Evolutionary conservation across 2,113 vertebrate genomes (phyloP).

Genomic region (Labeo catla): DNA sequence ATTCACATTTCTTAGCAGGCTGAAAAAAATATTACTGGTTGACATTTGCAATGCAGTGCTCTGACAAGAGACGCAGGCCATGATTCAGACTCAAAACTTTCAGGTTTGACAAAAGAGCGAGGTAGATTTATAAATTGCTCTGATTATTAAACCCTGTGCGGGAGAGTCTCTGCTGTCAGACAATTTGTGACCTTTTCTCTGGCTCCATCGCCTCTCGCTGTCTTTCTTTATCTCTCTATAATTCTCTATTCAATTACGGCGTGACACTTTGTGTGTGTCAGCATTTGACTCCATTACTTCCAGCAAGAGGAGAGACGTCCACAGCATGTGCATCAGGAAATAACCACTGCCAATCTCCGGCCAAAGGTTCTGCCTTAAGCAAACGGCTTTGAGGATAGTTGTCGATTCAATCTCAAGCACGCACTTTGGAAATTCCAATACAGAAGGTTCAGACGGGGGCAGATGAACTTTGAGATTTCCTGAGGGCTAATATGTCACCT

Average conservation of each 20-base stretch:
- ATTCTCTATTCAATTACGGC: slow-evolving; percentile 36
- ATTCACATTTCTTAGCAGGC: not conserved
- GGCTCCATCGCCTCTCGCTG: slow-evolving; percentile 1
- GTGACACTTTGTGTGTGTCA: slow-evolving; percentile 47
- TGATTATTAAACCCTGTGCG: slow-evolving; percentile 22
- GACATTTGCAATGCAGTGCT: not conserved
- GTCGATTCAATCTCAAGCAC: not conserved
- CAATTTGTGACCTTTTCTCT: slow-evolving; percentile 37
- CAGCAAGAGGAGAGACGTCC: slow-evolving; percentile 32
- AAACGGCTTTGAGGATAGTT: slow-evolving; percentile 17
- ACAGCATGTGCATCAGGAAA: slow-evolving; percentile 39
- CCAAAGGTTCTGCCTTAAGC: slow-evolving; percentile 16
- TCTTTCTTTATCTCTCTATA: slow-evolving; percentile 29
- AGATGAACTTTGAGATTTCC: not conserved
- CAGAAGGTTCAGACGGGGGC: slow-evolving; percentile 1
- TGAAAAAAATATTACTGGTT: not conserved
- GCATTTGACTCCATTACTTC: slow-evolving; percentile 53
- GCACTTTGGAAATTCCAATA: not conserved
- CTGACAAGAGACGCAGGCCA: not conserved
- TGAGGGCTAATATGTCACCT: not conserved
- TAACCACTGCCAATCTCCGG: slow-evolving; percentile 30
- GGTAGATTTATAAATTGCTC: slow-evolving; percentile 14
- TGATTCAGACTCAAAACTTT: slow-evolving; percentile 8
- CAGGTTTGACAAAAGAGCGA: not conserved
- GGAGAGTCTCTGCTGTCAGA: not conserved